A percentile compares a stretch with the other conserved stretches of the same genome.
phyloP scores from a whole-genome alignment of 92 coral and sea anemone genomes.

The Desmophyllum pertusum region DNA sequence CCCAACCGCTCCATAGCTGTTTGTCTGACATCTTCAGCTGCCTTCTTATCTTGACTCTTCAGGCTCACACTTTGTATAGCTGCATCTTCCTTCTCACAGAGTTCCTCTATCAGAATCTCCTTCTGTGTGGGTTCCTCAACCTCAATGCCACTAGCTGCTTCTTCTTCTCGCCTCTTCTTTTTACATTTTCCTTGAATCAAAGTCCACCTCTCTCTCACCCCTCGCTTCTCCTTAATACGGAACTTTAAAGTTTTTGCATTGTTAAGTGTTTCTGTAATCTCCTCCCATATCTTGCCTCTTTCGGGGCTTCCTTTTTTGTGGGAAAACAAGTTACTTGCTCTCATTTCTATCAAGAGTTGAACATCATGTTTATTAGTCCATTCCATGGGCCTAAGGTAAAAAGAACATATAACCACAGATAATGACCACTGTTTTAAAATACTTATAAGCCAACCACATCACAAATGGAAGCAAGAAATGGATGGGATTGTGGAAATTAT shows the following conservation, averaged over 20 bases:
- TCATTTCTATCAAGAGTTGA: conserved; percentile 36
- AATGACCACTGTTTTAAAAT: too few relatives aligned
- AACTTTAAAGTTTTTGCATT: conserved; percentile 26
- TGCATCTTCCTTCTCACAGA: conserved; percentile 34
- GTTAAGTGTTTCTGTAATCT: conserved; percentile 49
- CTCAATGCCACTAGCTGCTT: conserved; percentile 53
- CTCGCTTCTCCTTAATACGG: conserved; percentile 46
- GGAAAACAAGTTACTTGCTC: conserved; percentile 35
- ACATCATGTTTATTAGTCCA: conserved; percentile 47
- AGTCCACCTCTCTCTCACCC: too few relatives aligned
- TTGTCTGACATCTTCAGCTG: conserved; percentile 50
- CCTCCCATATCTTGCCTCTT: conserved; percentile 49
- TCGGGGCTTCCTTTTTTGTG: conserved; percentile 48
- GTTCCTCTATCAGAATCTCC: conserved; percentile 42
- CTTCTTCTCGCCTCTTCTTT: too few relatives aligned
- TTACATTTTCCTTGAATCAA: too few relatives aligned
- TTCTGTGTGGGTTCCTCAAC: conserved; percentile 44
- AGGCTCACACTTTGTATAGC: conserved; percentile 4
- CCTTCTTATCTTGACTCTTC: conserved; percentile 37
- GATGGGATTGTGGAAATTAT: too few relatives aligned
- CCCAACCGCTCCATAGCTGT: conserved; percentile 50
- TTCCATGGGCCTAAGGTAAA: conserved; percentile 21
- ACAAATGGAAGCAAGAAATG: too few relatives aligned
- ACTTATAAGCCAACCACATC: too few relatives aligned
- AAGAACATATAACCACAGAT: too few relatives aligned